Conservation (phyloP, 1,140 invertebrate species). For the Trinorchestia longiramus region DNA sequence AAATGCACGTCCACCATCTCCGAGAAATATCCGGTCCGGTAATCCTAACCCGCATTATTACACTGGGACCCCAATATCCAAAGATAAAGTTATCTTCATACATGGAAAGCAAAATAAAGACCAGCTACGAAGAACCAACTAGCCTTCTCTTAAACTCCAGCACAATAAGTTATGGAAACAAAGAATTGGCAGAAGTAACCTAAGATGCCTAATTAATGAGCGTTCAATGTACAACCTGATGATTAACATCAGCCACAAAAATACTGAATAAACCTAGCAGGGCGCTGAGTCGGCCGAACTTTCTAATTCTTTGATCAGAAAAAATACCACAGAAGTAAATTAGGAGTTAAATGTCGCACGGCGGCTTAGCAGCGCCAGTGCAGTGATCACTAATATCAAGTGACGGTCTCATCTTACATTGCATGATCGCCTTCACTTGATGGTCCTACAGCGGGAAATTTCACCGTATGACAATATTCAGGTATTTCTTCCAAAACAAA, state of each 20-base stretch:
- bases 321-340: not conserved
- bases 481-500: not conserved
- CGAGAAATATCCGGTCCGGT: not conserved
- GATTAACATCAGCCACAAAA: not conserved
- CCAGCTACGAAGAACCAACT: not conserved
- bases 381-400: not conserved
- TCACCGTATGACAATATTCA: not conserved
- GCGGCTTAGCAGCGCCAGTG: not conserved
- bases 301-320: not conserved
- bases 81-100: not conserved
- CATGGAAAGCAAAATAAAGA: not conserved
- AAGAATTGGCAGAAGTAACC: not conserved
- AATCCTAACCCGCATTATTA: not conserved
- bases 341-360: not conserved
- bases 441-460: not conserved
- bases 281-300: not conserved
- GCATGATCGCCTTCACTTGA: not conserved
- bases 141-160: not conserved
- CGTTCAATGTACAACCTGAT: no score
- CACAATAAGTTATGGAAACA: not conserved
- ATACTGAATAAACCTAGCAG: not conserved
- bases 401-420: not conserved
- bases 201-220: no score
- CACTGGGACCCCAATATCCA: not conserved
- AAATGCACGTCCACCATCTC: not conserved